phyloP scores from a whole-genome alignment of 2,888 invertebrate species.

The Monochamus alternatus region DNA sequence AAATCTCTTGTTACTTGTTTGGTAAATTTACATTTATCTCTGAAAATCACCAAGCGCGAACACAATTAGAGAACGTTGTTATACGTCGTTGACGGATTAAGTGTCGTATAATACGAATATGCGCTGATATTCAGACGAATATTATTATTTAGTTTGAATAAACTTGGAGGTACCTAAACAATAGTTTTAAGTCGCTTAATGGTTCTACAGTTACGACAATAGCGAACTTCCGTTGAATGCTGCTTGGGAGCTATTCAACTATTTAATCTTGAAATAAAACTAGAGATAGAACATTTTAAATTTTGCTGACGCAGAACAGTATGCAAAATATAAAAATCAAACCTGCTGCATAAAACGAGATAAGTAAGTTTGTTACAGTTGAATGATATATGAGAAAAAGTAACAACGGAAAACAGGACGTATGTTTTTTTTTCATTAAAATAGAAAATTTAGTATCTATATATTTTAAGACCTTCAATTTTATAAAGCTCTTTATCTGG shows the following conservation, averaged over 20 bases:
- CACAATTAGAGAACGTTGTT: background rate
- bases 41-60: background rate
- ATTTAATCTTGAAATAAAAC: conserved; percentile 29
- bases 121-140: background rate
- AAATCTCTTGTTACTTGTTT: too few relatives aligned
- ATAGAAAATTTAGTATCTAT: too few relatives aligned
- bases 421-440: too few relatives aligned
- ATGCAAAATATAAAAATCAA: conserved; percentile 13
- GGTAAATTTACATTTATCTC: background rate
- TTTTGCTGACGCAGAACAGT: conserved; percentile 20
- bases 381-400: too few relatives aligned
- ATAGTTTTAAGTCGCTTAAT: conserved; percentile 20
- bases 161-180: conserved; percentile 15
- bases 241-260: conserved; percentile 13
- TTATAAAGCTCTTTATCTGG: background rate
- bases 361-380: background rate
- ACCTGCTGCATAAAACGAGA: background rate
- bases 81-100: background rate
- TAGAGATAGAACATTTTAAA: background rate
- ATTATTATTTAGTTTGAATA: background rate
- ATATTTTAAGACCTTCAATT: too few relatives aligned
- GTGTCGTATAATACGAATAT: conserved; percentile 7
- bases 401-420: too few relatives aligned
- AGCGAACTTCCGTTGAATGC: conserved; percentile 14
- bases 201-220: conserved; percentile 17